Conservation (phyloP, 1,140 invertebrate genomes). For the Plodia interpunctella region DNA sequence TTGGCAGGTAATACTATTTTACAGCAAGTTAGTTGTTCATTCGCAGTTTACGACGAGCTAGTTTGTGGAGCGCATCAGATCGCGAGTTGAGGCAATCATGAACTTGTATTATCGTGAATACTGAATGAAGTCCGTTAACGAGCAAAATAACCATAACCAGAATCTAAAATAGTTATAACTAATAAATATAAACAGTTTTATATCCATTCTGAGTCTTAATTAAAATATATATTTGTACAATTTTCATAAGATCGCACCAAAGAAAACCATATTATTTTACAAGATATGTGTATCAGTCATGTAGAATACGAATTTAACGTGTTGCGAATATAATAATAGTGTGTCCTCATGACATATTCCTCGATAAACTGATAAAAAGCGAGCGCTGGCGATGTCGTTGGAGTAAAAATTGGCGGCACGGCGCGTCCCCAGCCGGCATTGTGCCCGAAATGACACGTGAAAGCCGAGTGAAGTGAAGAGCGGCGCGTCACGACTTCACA, state of each 20-base stretch:
- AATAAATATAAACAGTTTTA: too few species aligned
- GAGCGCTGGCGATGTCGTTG: slow-evolving; percentile 34
- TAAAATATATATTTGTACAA: neutral
- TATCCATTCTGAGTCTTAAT: too few species aligned
- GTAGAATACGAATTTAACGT: slow-evolving; percentile 30
- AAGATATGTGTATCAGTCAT: slow-evolving; percentile 21
- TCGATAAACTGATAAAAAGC: slow-evolving; percentile 63
- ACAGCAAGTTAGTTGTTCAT: slow-evolving; percentile 10
- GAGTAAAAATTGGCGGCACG: slow-evolving; percentile 53
- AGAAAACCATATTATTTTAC: slow-evolving; percentile 1
- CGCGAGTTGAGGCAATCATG: slow-evolving; percentile 2
- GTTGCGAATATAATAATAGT: slow-evolving; percentile 36
- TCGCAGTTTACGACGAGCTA: slow-evolving; percentile 2
- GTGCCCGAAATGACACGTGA: slow-evolving; percentile 74
- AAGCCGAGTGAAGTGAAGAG: slow-evolving; percentile 56
- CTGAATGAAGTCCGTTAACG: neutral
- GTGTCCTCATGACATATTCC: slow-evolving; percentile 40
- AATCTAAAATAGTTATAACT: too few species aligned
- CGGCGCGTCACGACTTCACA: slow-evolving; percentile 60
- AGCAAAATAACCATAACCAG: neutral
- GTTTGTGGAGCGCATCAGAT: neutral
- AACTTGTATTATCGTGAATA: slow-evolving; percentile 6
- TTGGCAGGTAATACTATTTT: slow-evolving; percentile 12
- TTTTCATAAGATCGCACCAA: neutral
- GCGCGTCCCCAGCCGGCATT: slow-evolving; percentile 51